A percentile compares a stretch with the other conserved stretches of the same genome.
phyloP scores from a whole-genome alignment of 2,888 invertebrate species.

The Agonum fuliginosum region DNA sequence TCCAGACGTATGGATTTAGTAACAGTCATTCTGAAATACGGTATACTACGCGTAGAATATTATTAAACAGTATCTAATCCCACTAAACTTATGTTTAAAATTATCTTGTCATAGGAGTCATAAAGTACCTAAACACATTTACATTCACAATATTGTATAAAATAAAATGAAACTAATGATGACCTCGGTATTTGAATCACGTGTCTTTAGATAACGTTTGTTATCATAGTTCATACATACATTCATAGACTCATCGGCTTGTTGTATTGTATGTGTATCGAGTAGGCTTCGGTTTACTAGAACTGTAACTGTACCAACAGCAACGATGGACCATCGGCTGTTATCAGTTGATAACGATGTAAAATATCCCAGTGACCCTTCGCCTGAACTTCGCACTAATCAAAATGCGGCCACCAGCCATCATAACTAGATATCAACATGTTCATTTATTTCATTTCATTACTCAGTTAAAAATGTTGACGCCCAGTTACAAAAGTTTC shows the following conservation, averaged over 20 bases:
- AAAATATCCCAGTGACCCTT: constrained; percentile 48
- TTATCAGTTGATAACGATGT: constrained; percentile 38
- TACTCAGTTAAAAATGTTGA: background rate
- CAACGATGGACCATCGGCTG: constrained; percentile 10
- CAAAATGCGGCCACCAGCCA: background rate
- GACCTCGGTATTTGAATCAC: constrained; percentile 55
- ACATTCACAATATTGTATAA: constrained; percentile 31
- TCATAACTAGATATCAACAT: background rate
- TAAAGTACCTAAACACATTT: constrained; percentile 22
- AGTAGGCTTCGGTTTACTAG: background rate
- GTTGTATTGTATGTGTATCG: background rate
- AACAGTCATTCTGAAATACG: too few relatives aligned
- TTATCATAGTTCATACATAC: constrained; percentile 40
- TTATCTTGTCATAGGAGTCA: constrained; percentile 21
- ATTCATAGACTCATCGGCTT: background rate
- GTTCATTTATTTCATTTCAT: background rate
- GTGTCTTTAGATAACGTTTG: constrained; percentile 49
- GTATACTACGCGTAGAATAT: too few relatives aligned
- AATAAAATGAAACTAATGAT: constrained; percentile 24
- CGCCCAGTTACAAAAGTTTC: background rate
- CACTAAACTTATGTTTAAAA: background rate
- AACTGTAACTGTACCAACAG: constrained; percentile 5
- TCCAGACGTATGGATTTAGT: too few relatives aligned
- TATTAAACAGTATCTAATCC: constrained; percentile 19
- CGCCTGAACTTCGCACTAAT: background rate